These are phyloP conservation scores for Pseudopleuronectes americanus DNA, from an alignment of 2,797 vertebrate genomes.

Conservation along the genomic window DNA sequence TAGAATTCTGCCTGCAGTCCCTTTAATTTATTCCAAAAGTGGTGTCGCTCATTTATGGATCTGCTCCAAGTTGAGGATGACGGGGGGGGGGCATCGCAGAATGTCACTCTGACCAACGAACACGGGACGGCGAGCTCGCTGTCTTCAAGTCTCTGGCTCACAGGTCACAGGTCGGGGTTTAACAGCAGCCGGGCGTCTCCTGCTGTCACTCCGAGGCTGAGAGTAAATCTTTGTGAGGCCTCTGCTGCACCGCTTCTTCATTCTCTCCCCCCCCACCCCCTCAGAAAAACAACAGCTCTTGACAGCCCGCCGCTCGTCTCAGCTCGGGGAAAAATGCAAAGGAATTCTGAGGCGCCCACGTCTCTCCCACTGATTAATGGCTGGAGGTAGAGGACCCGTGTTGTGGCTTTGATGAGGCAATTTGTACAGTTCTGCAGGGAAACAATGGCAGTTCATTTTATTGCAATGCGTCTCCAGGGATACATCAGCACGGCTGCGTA, in stretches of 20 bases:
- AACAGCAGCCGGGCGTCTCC: not conserved
- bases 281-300: slow-evolving; percentile 44
- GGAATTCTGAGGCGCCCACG: slow-evolving; percentile 17
- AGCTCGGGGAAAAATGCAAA: slow-evolving; percentile 28
- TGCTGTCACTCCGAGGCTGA: not conserved
- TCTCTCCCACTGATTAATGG: slow-evolving; percentile 72
- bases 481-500: slow-evolving; percentile 56
- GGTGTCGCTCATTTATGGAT: slow-evolving; percentile 61
- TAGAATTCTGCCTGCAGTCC: slow-evolving; percentile 64
- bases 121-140: slow-evolving; percentile 8
- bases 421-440: slow-evolving; percentile 75
- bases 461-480: slow-evolving; percentile 71
- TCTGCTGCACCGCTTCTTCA: slow-evolving; percentile 12
- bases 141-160: slow-evolving; percentile 36
- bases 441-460: slow-evolving; percentile 77
- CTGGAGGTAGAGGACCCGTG: slow-evolving; percentile 71
- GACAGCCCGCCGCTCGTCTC: slow-evolving; percentile 51
- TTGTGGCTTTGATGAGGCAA: slow-evolving; percentile 78
- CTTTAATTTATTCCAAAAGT: slow-evolving; percentile 72
- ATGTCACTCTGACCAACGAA: slow-evolving; percentile 40
- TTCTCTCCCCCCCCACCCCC: slow-evolving; percentile 1
- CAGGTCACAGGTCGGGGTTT: slow-evolving; percentile 31
- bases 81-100: slow-evolving; percentile 10
- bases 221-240: slow-evolving; percentile 7
- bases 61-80: slow-evolving; percentile 45